These are phyloP conservation scores for Ectropis grisescens DNA, from an alignment of 1,140 invertebrate genomes.

Conservation along the genomic window DNA sequence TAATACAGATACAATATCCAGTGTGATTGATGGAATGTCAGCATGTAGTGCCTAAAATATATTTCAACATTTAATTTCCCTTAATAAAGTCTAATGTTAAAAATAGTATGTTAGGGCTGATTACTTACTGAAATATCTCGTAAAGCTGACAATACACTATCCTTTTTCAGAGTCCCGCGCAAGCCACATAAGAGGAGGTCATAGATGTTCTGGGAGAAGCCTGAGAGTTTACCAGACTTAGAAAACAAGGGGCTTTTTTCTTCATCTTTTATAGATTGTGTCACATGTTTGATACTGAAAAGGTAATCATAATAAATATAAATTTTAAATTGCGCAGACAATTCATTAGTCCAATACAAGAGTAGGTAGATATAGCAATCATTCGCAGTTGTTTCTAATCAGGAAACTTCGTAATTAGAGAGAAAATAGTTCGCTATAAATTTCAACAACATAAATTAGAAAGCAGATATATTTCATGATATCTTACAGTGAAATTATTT, in stretches of 20 bases:
- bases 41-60: conserved; percentile 75
- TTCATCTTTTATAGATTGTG: conserved; percentile 69
- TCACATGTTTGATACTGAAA: conserved; percentile 70
- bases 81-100: conserved; percentile 3
- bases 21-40: conserved; percentile 81
- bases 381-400: too few relatives aligned
- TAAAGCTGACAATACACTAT: conserved; percentile 76
- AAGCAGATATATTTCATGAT: too few relatives aligned
- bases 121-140: conserved; percentile 78
- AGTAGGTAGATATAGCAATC: too few relatives aligned
- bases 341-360: too few relatives aligned
- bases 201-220: conserved; percentile 71
- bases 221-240: conserved; percentile 64
- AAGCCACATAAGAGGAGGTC: conserved; percentile 79
- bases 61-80: neutral
- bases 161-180: conserved; percentile 78
- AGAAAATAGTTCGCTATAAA: too few relatives aligned
- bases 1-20: conserved; percentile 84
- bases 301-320: conserved; percentile 3
- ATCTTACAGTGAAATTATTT: too few relatives aligned
- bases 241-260: conserved; percentile 68
- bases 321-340: neutral
- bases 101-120: too few relatives aligned
- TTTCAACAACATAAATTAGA: too few relatives aligned
- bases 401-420: too few relatives aligned